phyloP scores from a whole-genome alignment of 2,113 vertebrate genomes.

The Gavialis gangeticus region DNA sequence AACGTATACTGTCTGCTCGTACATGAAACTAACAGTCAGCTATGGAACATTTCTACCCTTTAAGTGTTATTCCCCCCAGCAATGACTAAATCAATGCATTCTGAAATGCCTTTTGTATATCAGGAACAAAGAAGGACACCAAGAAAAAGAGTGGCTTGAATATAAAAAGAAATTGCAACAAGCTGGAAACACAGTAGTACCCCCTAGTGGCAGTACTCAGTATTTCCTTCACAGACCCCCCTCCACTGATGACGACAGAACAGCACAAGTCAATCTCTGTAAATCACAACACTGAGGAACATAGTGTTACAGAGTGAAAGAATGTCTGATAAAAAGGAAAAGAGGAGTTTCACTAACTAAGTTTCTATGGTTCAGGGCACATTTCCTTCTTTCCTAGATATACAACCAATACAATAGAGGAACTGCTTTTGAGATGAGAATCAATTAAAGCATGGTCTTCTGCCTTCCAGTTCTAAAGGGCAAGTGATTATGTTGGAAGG shows the following conservation, averaged over 20 bases:
- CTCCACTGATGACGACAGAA: too few species aligned
- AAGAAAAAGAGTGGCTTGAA: background rate
- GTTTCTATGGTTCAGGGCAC: background rate
- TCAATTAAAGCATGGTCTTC: background rate
- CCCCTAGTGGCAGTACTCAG: background rate
- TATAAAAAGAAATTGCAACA: background rate
- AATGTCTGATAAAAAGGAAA: background rate
- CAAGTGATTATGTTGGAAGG: background rate
- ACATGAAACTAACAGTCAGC: background rate
- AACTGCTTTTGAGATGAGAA: rapidly evolving
- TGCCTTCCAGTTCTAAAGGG: background rate
- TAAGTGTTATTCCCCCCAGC: background rate
- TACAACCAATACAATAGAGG: background rate
- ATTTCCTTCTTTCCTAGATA: background rate
- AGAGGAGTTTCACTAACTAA: rapidly evolving
- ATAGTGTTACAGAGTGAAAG: background rate
- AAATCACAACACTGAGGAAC: background rate
- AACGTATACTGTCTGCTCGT: rapidly evolving
- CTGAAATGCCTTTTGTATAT: background rate
- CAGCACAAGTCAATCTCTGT: background rate
- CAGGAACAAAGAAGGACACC: background rate
- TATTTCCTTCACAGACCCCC: background rate
- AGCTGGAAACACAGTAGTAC: background rate
- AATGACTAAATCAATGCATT: background rate
- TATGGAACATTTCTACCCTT: background rate